Evolutionary conservation across 1,140 invertebrate species (phyloP).

Genomic region (Lepidurus couesii): DNA sequence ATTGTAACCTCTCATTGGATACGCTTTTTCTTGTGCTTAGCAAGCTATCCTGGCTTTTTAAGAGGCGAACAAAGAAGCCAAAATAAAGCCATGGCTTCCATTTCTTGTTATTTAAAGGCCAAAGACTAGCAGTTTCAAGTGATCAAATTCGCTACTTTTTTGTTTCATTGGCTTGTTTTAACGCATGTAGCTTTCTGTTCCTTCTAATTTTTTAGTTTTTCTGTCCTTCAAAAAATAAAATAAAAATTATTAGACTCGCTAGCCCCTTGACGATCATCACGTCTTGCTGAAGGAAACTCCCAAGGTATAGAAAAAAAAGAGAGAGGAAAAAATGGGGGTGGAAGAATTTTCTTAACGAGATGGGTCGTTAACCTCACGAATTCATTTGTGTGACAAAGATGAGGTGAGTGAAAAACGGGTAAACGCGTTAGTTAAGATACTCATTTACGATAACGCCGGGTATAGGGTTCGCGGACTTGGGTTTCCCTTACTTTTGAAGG

Average conservation of each 20-base stretch:
- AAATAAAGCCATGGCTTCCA: no score
- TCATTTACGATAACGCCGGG: not conserved
- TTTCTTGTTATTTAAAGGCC: no score
- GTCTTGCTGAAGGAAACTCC: not conserved
- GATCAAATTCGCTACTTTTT: not conserved
- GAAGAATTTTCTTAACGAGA: not conserved
- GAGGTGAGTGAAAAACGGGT: not conserved
- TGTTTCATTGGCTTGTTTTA: not conserved
- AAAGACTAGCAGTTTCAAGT: no score
- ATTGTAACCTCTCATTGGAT: slow-evolving; percentile 7
- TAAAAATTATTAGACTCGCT: no score
- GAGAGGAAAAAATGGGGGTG: not conserved
- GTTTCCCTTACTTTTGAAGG: no score
- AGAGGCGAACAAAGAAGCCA: not conserved
- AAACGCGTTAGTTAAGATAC: not conserved
- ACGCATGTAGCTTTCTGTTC: no score
- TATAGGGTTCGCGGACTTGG: not conserved
- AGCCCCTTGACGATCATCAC: not conserved
- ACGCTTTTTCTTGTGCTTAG: not conserved
- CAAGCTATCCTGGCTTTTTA: not conserved
- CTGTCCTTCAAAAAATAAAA: no score
- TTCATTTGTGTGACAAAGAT: not conserved
- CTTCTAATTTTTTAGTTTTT: no score
- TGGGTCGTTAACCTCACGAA: not conserved
- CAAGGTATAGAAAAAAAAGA: not conserved